Percentiles rank a stretch among this genome's conserved stretches.
Conservation (phyloP, 2,797 vertebrate species). For the Sebastes minor region DNA sequence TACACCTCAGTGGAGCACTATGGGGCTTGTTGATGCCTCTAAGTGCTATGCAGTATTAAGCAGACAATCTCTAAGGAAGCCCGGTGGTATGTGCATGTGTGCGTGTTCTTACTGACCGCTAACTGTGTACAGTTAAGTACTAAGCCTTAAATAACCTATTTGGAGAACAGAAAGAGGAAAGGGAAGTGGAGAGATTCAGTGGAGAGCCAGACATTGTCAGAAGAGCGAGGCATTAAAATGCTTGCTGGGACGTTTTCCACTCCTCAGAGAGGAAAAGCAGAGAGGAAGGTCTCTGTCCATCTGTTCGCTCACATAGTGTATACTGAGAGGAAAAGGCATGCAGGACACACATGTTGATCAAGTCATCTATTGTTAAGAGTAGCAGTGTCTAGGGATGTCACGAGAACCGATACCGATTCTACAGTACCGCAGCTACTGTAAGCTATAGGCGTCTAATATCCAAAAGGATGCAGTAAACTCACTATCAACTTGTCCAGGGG, state of each 20-base stretch:
- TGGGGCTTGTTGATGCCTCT: constrained; percentile 73
- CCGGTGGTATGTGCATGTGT: constrained; percentile 28
- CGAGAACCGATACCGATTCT: no score
- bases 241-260: background rate
- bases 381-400: background rate
- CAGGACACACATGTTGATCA: constrained; percentile 7
- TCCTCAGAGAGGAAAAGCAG: background rate
- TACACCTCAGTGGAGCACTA: constrained; percentile 68
- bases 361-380: constrained; percentile 13
- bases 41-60: constrained; percentile 86
- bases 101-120: constrained; percentile 47
- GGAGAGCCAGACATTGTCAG: constrained; percentile 31
- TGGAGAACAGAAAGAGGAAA: constrained; percentile 27
- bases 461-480: no score
- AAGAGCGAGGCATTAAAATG: constrained; percentile 46
- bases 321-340: background rate
- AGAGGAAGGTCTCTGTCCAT: background rate
- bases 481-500: no score
- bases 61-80: constrained; percentile 70
- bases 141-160: constrained; percentile 57
- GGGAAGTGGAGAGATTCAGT: constrained; percentile 17
- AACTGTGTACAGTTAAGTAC: constrained; percentile 64
- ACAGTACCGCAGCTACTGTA: no score
- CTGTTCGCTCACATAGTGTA: background rate
- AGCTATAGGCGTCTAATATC: no score